A percentile compares a stretch with the other conserved stretches of the same genome.
These are phyloP conservation scores for Sitta europaea DNA, from an alignment of 2,113 vertebrate species.

Conservation along the genomic window DNA sequence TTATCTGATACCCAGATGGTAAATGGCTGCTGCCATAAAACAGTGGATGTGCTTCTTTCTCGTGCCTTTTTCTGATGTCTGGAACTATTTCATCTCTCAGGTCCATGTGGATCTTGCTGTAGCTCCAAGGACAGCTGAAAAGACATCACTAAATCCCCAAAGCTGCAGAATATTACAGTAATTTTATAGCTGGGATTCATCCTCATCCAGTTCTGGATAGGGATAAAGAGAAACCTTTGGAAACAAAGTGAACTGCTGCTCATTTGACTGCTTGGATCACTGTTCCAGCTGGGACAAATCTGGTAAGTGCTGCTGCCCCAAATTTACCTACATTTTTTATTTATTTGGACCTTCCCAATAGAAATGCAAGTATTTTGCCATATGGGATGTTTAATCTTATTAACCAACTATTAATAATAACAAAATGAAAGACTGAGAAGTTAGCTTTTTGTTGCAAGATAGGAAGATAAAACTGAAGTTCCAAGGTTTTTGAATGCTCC, in stretches of 20 bases:
- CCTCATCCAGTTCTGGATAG: not conserved
- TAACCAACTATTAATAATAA: not conserved
- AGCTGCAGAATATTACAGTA: not conserved
- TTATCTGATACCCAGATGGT: not conserved
- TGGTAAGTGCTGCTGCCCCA: not conserved
- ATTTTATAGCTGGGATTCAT: not conserved
- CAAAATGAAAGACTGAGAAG: not conserved
- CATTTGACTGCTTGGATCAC: not conserved
- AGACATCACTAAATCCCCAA: not conserved
- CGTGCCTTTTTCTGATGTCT: not conserved
- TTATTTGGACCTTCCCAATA: constrained; percentile 20
- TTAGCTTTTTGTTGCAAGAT: not conserved
- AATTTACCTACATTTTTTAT: not conserved
- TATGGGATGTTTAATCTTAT: not conserved
- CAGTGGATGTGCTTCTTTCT: not conserved
- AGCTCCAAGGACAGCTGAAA: not conserved
- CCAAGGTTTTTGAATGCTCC: not conserved
- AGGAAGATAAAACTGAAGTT: not conserved
- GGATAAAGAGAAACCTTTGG: not conserved
- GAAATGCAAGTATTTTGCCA: constrained; percentile 34
- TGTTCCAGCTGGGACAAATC: not conserved
- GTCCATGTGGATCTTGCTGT: not conserved
- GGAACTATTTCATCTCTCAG: not conserved
- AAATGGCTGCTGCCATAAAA: not conserved
- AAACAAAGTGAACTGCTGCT: not conserved